phyloP scores from a whole-genome alignment of 2,797 vertebrate genomes.

The Emys orbicularis region DNA sequence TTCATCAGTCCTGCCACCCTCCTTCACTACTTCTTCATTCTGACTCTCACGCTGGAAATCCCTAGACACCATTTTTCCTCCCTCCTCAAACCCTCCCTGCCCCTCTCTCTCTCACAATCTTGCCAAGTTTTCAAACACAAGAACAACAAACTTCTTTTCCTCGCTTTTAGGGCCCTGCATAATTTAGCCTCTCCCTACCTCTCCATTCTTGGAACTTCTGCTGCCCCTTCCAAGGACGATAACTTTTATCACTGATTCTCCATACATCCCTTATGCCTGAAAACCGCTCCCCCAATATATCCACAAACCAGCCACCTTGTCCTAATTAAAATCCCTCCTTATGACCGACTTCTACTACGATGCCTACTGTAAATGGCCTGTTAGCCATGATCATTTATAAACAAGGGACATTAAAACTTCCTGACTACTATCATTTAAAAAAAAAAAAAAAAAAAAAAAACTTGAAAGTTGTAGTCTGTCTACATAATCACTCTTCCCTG shows the following conservation, averaged over 20 bases:
- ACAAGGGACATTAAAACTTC: not conserved
- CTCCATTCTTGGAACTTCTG: conserved; percentile 2
- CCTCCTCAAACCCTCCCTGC: not conserved
- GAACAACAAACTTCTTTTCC: not conserved
- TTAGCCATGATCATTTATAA: not conserved
- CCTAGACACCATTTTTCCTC: not conserved
- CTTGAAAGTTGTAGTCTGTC: not conserved
- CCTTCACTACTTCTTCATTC: not conserved
- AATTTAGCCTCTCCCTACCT: not conserved
- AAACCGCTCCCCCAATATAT: conserved; percentile 12
- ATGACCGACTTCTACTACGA: not conserved
- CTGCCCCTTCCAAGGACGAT: not conserved
- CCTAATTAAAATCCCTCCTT: not conserved
- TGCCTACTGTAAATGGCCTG: not conserved
- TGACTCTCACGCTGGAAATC: conserved; percentile 2
- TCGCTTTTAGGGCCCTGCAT: not conserved
- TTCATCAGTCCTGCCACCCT: not conserved
- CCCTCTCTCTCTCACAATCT: not conserved
- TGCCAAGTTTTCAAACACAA: not conserved
- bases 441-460: not conserved
- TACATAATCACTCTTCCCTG: not conserved
- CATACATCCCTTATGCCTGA: conserved; percentile 1
- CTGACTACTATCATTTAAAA: not conserved
- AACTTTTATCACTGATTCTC: not conserved
- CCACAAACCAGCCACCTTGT: not conserved